Conservation (phyloP, 2,113 vertebrate genomes). For the Atherinomorus stipes region DNA sequence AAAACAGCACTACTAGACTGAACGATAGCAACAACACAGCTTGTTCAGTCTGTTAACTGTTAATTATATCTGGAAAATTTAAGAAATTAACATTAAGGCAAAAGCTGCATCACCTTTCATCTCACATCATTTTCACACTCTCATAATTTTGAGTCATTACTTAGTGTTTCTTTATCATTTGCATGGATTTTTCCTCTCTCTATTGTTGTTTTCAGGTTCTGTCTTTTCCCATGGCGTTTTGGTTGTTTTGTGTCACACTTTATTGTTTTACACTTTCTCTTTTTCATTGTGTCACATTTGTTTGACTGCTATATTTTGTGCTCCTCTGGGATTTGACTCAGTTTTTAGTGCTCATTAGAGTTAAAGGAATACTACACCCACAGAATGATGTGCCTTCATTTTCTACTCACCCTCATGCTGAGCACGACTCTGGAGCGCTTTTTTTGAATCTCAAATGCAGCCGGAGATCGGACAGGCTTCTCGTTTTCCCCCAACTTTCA, state of each 20-base stretch:
- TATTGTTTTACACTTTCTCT: background rate
- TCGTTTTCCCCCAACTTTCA: too few relatives aligned
- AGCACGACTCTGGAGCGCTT: too few relatives aligned
- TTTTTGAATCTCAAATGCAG: too few relatives aligned
- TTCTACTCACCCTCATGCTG: too few relatives aligned
- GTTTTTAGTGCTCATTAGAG: slow-evolving; percentile 12
- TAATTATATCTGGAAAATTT: background rate
- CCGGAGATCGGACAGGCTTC: too few relatives aligned
- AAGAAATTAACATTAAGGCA: too few relatives aligned
- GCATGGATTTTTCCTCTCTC: background rate
- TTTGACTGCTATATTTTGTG: background rate
- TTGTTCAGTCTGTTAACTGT: background rate
- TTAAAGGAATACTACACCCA: too few relatives aligned
- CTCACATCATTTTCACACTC: background rate
- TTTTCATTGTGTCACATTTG: background rate
- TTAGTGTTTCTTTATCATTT: background rate
- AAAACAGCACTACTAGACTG: background rate
- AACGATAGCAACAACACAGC: background rate
- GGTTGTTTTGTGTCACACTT: background rate
- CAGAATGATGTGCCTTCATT: too few relatives aligned
- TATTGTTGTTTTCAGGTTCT: background rate
- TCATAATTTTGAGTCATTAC: background rate
- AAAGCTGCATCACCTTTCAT: background rate
- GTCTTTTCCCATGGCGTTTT: background rate
- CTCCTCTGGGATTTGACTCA: slow-evolving; percentile 20